Percentiles rank a stretch among this genome's conserved stretches.
Conservation (phyloP, 2,797 vertebrate genomes). For the Brachyalestes nurse region DNA sequence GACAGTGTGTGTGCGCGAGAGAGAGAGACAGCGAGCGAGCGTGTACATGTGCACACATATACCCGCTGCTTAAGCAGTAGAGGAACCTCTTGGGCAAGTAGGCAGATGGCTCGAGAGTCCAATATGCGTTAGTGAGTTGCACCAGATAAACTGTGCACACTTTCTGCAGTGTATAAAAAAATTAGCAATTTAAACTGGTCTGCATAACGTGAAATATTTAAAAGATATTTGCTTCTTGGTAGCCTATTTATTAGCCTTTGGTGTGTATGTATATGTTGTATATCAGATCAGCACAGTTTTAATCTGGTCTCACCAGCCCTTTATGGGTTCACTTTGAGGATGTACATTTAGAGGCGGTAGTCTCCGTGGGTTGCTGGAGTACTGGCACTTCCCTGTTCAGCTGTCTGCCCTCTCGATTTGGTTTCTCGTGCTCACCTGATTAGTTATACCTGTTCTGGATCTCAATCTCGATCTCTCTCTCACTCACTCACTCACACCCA, state of each 20-base stretch:
- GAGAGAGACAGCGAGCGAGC: too few relatives aligned
- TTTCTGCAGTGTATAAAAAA: background rate
- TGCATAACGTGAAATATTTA: constrained; percentile 14
- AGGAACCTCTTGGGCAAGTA: background rate
- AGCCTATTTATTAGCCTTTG: constrained; percentile 11
- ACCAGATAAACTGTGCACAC: background rate
- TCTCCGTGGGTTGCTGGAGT: too few relatives aligned
- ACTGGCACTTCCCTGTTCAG: too few relatives aligned
- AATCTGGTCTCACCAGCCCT: background rate
- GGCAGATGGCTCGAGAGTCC: constrained; percentile 9
- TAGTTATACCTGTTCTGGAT: too few relatives aligned
- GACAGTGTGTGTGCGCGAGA: background rate
- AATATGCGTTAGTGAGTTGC: background rate
- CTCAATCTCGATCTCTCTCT: too few relatives aligned
- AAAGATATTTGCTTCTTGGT: background rate
- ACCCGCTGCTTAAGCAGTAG: background rate
- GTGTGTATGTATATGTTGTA: background rate
- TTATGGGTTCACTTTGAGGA: background rate
- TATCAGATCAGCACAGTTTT: background rate
- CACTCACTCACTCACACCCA: too few relatives aligned
- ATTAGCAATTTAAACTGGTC: constrained; percentile 3
- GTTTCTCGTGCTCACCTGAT: too few relatives aligned
- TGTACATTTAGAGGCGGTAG: background rate
- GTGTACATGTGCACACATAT: background rate
- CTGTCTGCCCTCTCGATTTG: too few relatives aligned